A percentile compares a stretch with the other conserved stretches of the same genome.
Evolutionary conservation across 2,888 invertebrate genomes (phyloP).

Genomic region (Euzetes globulus): DNA sequence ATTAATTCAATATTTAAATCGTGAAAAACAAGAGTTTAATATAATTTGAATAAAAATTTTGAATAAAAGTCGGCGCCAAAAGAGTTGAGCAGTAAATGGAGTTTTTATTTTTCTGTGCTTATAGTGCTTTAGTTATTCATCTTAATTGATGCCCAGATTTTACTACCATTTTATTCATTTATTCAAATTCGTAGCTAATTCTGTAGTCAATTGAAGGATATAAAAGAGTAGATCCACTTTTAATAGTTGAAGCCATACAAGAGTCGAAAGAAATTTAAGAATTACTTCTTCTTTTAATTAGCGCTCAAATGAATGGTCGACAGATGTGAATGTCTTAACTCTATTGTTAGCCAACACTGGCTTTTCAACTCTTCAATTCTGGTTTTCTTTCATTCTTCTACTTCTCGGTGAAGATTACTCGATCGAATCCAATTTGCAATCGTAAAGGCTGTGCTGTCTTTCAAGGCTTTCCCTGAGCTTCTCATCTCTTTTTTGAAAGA

Average conservation of each 20-base stretch:
- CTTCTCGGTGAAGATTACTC: neutral
- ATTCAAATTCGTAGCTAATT: neutral
- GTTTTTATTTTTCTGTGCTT: neutral
- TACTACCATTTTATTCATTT: neutral
- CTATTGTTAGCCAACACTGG: constrained; percentile 13
- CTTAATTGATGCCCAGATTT: neutral
- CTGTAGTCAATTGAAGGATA: neutral
- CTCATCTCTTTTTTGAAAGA: neutral
- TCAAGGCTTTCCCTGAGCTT: neutral
- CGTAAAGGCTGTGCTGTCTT: neutral
- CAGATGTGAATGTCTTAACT: constrained; percentile 7
- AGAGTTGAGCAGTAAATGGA: neutral
- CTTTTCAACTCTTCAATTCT: neutral
- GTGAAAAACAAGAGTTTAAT: neutral
- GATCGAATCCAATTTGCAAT: neutral
- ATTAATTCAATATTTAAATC: neutral
- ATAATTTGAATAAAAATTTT: neutral
- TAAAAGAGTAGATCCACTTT: too few relatives aligned
- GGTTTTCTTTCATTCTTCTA: neutral
- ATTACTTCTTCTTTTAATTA: neutral
- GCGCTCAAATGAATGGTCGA: neutral
- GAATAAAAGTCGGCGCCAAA: neutral
- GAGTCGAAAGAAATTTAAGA: neutral
- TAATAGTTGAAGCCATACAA: too few relatives aligned
- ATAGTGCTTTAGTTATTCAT: too few relatives aligned